phyloP scores from a whole-genome alignment of 1,140 invertebrate species.

The Phocides pigmalion region DNA sequence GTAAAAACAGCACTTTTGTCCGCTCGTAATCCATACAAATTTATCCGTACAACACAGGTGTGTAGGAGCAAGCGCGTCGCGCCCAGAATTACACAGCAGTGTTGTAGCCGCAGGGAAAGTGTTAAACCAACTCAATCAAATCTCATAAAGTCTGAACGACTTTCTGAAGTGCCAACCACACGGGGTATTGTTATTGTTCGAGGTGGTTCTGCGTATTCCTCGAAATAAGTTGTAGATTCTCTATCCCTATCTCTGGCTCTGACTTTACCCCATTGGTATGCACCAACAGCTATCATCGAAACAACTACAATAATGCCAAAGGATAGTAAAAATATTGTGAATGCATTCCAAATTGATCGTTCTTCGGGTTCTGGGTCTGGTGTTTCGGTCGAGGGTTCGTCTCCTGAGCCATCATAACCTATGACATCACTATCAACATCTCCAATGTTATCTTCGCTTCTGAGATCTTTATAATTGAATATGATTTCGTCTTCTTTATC shows the following conservation, averaged over 20 bases:
- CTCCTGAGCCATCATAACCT: not conserved
- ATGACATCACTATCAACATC: not conserved
- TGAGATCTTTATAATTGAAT: slow-evolving; percentile 1
- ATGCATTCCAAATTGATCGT: slow-evolving; percentile 46
- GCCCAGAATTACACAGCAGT: no score
- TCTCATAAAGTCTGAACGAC: not conserved
- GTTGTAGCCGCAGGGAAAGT: no score
- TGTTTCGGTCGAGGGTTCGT: not conserved
- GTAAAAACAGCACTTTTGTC: no score
- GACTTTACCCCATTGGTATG: slow-evolving; percentile 48
- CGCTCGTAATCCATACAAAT: no score
- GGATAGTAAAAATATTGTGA: slow-evolving; percentile 46
- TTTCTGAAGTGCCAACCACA: slow-evolving; percentile 33
- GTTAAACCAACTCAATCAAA: not conserved
- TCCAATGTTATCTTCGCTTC: not conserved
- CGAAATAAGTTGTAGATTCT: not conserved
- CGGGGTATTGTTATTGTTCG: slow-evolving; percentile 47
- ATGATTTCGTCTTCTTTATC: slow-evolving; percentile 11
- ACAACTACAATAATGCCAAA: slow-evolving; percentile 35
- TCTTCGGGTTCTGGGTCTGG: not conserved
- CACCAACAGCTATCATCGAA: slow-evolving; percentile 33
- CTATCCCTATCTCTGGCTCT: slow-evolving; percentile 21
- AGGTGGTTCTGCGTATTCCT: slow-evolving; percentile 34
- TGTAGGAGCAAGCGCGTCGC: no score
- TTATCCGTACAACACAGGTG: no score